These are phyloP conservation scores for Paracyprichromis sp. DNA, from an alignment of 2,113 vertebrate genomes.

Conservation along the genomic window DNA sequence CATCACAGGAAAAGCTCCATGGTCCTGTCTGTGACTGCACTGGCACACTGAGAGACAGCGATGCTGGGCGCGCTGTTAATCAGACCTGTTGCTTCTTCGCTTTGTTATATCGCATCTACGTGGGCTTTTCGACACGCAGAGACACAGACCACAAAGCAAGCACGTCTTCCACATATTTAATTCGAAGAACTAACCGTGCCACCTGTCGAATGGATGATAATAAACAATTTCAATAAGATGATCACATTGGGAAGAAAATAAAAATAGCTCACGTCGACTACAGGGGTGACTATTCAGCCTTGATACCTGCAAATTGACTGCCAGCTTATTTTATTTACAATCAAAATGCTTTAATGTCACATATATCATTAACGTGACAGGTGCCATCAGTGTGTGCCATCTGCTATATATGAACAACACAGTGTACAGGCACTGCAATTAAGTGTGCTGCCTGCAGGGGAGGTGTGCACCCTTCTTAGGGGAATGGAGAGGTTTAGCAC, in stretches of 20 bases:
- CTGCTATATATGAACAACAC: slow-evolving; percentile 6
- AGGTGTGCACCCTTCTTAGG: slow-evolving; percentile 51
- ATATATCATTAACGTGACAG: not conserved
- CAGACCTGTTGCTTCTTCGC: slow-evolving; percentile 36
- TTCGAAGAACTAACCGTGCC: not conserved
- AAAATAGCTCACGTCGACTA: not conserved
- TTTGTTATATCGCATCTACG: not conserved
- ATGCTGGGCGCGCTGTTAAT: slow-evolving; percentile 4
- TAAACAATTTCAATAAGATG: not conserved
- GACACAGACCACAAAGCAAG: not conserved
- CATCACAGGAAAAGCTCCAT: slow-evolving; percentile 57
- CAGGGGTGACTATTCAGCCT: not conserved
- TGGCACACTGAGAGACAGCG: not conserved
- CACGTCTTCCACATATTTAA: not conserved
- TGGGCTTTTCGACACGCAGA: not conserved
- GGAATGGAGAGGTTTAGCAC: not conserved
- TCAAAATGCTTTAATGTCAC: slow-evolving; percentile 1
- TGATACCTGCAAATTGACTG: not conserved
- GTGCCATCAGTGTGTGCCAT: not conserved
- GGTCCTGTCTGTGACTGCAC: slow-evolving; percentile 48
- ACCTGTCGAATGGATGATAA: not conserved
- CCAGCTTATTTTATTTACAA: not conserved
- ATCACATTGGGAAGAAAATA: not conserved
- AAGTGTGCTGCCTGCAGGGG: slow-evolving; percentile 61
- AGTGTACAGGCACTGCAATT: slow-evolving; percentile 7